Conservation (phyloP, 2,113 vertebrate genomes). For the Prunella himalayana region DNA sequence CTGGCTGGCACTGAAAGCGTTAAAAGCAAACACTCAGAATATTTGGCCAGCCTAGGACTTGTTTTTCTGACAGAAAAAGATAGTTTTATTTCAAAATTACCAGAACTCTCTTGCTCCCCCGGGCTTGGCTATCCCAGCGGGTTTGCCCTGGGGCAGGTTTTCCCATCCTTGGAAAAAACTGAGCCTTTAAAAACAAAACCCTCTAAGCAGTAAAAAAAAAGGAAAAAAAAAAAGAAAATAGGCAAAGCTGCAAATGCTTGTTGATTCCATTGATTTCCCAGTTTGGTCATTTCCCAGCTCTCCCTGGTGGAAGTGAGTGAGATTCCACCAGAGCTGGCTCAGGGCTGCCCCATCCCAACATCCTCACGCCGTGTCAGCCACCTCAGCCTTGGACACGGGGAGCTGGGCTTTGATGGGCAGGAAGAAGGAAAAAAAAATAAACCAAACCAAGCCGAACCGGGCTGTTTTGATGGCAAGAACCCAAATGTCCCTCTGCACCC, state of each 20-base stretch:
- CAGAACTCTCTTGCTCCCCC: background rate
- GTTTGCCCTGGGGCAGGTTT: background rate
- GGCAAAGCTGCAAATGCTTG: background rate
- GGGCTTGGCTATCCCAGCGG: accelerated
- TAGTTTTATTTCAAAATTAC: conserved; percentile 1
- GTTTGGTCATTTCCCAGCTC: background rate
- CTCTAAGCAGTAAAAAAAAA: background rate
- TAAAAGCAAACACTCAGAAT: conserved; percentile 2
- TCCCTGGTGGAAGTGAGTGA: background rate
- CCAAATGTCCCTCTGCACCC: background rate
- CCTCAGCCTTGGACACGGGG: background rate
- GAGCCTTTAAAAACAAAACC: background rate
- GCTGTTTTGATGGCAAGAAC: conserved; percentile 32
- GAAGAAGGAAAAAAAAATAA: background rate
- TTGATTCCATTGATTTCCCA: background rate
- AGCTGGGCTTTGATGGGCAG: background rate
- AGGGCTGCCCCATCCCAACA: background rate
- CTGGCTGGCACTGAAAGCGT: background rate
- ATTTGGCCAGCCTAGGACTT: background rate
- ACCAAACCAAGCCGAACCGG: background rate
- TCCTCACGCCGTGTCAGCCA: accelerated
- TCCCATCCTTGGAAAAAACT: background rate
- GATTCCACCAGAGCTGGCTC: background rate
- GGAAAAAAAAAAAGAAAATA: background rate
- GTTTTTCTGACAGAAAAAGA: background rate